Percentiles rank a stretch among this genome's conserved stretches.
phyloP scores from a whole-genome alignment of 2,888 invertebrate genomes.

The Cerastoderma edule region DNA sequence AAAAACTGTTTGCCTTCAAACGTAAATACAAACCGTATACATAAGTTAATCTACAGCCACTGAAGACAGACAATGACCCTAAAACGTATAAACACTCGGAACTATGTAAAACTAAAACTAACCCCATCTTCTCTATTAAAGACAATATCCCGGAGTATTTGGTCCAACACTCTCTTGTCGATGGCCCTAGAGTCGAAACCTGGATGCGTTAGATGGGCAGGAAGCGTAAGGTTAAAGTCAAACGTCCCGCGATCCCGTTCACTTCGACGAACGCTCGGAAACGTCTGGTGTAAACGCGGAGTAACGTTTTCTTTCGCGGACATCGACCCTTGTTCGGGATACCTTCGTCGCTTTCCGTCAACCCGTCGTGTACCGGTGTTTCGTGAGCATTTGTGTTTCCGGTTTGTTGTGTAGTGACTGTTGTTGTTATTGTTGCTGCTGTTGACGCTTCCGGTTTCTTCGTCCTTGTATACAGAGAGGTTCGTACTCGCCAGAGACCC shows the following conservation, averaged over 20 bases:
- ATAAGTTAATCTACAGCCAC: too few relatives aligned
- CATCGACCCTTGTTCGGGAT: neutral
- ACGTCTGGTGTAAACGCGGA: neutral
- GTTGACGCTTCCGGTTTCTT: neutral
- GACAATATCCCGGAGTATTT: slow-evolving; percentile 38
- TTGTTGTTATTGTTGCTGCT: neutral
- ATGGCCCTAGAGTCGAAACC: slow-evolving; percentile 53
- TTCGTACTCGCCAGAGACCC: slow-evolving; percentile 11
- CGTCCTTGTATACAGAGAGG: neutral
- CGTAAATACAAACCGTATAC: too few relatives aligned
- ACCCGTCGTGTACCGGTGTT: too few relatives aligned
- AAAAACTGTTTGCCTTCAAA: too few relatives aligned
- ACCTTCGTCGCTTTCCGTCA: too few relatives aligned
- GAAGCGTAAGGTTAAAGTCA: slow-evolving; percentile 4
- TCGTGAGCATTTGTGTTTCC: neutral
- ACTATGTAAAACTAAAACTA: slow-evolving; percentile 4
- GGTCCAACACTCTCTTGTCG: slow-evolving; percentile 52
- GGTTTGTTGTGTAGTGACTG: neutral
- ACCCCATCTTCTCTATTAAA: slow-evolving; percentile 30
- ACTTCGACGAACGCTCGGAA: too few relatives aligned
- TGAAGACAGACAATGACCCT: neutral
- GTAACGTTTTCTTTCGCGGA: neutral
- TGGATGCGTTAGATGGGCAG: slow-evolving; percentile 28
- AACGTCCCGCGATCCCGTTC: too few relatives aligned
- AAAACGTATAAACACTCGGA: neutral